Evolutionary conservation across 1,140 invertebrate species (phyloP), one percentile per base, ranked within the genome.

Genomic region (Stratiolaelaps scimitus): DNA sequence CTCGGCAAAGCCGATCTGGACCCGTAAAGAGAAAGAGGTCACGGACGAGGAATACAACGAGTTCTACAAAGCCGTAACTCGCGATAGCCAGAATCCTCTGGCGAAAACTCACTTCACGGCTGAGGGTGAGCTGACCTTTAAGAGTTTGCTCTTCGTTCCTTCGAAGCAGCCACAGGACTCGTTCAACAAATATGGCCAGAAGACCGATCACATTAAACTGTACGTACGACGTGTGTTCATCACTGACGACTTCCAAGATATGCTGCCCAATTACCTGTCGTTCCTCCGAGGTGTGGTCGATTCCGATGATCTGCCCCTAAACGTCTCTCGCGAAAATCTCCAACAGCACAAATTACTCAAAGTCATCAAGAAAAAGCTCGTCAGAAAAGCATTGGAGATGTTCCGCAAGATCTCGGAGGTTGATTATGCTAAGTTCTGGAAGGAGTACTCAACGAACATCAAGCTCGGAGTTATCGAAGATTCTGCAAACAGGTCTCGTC

Each of bases 381-480:
- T 99, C 1, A 82, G 95, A 46, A 99, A 99, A 76, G 89, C 91
- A 0, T 78, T 96, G 43, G 96, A 97, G 73, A 98, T 97, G 93
- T 84, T 98, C 45, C 98, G 98, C 79, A 98, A 98, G 77, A 83
- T 99, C 4, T 48, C 69, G 13, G 70, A 71, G 43, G 89, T 91
- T 65, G 86, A 92, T 28, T 97, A 91, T 74, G 83, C 88, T 2
- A 84, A 86, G 70, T 98, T 99, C 82, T 98, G 94, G 93, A 95
- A 96, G 73, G 95, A 98, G 77, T 99, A 92, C 78, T 94, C 92
- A 46, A 99, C 94, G 53, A 98, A 97, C 77, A 88, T 95, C 70
- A 98, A 98, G 78, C 78, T 98, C 67, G 95, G 96, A 48, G 83
- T 96, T 23, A 94, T 98, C 81, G 96, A 99, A 79, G 96, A 99